These are phyloP conservation scores for Sander lucioperca DNA, from an alignment of 2,113 vertebrate species.

Conservation along the genomic window DNA sequence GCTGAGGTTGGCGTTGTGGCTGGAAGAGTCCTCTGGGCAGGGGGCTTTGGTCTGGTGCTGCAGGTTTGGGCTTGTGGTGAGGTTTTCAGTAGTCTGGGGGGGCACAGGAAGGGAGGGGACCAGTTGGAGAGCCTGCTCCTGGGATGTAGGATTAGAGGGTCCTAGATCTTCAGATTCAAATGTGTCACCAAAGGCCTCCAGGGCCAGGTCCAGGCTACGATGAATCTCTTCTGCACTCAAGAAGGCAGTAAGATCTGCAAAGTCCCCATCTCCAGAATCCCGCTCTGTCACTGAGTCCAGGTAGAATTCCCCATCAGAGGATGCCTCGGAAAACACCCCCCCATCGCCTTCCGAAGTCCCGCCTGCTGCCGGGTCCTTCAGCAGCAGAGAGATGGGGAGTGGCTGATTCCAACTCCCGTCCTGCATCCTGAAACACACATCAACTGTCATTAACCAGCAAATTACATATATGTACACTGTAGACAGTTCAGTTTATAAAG, in stretches of 20 bases:
- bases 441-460: neutral
- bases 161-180: constrained; percentile 61
- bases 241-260: constrained; percentile 92
- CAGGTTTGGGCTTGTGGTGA: constrained; percentile 60
- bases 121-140: constrained; percentile 78
- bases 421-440: constrained; percentile 87
- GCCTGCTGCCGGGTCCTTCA: constrained; percentile 80
- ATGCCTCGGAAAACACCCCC: constrained; percentile 85
- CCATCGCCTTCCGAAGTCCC: constrained; percentile 70
- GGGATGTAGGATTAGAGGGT: constrained; percentile 52
- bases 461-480: constrained; percentile 8
- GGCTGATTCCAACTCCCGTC: constrained; percentile 85
- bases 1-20: constrained; percentile 71
- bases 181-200: constrained; percentile 87
- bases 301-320: constrained; percentile 87
- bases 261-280: constrained; percentile 83
- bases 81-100: constrained; percentile 58
- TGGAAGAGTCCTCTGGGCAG: constrained; percentile 56
- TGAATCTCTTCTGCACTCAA: constrained; percentile 94
- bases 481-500: neutral
- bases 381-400: constrained; percentile 82
- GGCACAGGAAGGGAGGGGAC: constrained; percentile 41
- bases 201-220: constrained; percentile 93
- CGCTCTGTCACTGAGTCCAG: constrained; percentile 86
- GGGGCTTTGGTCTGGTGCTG: constrained; percentile 54